Evolutionary conservation across 2,113 vertebrate species (phyloP).

Genomic region (Propithecus coquereli): DNA sequence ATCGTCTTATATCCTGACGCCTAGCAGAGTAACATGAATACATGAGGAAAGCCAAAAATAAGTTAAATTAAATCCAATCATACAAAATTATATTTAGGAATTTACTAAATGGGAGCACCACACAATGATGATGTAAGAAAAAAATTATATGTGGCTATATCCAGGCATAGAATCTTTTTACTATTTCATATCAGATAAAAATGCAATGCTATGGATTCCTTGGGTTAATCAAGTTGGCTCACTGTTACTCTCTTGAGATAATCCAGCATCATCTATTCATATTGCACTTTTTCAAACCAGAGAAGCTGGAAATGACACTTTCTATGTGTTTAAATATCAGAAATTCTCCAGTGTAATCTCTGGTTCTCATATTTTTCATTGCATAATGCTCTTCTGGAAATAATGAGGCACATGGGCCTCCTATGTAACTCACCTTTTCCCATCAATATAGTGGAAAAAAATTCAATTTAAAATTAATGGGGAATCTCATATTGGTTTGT

Average conservation of each 20-base stretch:
- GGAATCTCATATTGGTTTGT: background rate
- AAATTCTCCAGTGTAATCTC: conserved; percentile 37
- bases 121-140: background rate
- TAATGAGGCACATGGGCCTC: background rate
- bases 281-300: conserved; percentile 5
- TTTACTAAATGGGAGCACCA: background rate
- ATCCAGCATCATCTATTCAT: conserved; percentile 13
- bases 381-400: background rate
- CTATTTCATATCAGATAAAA: background rate
- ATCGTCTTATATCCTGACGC: background rate
- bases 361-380: background rate
- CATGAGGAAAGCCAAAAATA: background rate
- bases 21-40: background rate
- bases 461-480: background rate
- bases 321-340: conserved; percentile 55
- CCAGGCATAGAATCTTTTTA: background rate
- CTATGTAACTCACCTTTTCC: background rate
- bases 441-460: background rate
- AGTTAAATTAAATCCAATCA: background rate
- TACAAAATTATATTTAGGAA: background rate
- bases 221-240: conserved; percentile 35
- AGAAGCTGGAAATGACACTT: conserved; percentile 39
- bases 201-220: background rate
- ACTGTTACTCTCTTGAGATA: background rate
- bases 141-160: background rate